These are phyloP conservation scores for Stomatorhinus ivindoensis DNA, from an alignment of 2,113 vertebrate species.

Conservation along the genomic window DNA sequence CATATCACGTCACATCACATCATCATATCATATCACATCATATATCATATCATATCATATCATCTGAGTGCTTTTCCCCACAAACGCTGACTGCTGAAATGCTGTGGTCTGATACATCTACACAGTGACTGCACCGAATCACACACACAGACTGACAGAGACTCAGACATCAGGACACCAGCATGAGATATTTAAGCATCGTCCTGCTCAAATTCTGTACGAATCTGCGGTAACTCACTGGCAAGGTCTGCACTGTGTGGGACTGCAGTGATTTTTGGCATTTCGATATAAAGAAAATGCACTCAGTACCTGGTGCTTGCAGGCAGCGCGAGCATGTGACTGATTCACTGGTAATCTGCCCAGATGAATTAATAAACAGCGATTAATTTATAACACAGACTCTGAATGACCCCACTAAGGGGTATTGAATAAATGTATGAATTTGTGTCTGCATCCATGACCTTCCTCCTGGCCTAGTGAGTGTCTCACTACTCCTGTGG, in stretches of 20 bases:
- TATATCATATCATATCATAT: too few species aligned
- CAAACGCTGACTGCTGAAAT: neutral
- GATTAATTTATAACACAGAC: neutral
- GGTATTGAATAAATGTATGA: neutral
- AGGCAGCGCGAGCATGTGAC: neutral
- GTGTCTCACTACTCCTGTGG: neutral
- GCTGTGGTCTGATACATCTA: neutral
- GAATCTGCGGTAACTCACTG: neutral
- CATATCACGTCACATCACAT: too few species aligned
- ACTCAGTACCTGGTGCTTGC: neutral
- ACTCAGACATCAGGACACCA: neutral
- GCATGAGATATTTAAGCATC: neutral
- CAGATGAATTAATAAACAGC: neutral
- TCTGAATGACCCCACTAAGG: neutral
- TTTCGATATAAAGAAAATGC: neutral
- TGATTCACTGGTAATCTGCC: neutral
- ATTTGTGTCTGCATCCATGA: neutral
- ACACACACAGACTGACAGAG: neutral
- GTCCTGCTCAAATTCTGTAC: neutral
- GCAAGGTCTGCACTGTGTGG: neutral
- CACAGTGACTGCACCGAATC: neutral
- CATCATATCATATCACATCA: too few species aligned
- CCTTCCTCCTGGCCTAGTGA: neutral
- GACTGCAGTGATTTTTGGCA: neutral
- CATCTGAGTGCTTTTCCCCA: too few species aligned